Evolutionary conservation across 2,888 invertebrate genomes (phyloP).

Genomic region (Chloromyia formosa): DNA sequence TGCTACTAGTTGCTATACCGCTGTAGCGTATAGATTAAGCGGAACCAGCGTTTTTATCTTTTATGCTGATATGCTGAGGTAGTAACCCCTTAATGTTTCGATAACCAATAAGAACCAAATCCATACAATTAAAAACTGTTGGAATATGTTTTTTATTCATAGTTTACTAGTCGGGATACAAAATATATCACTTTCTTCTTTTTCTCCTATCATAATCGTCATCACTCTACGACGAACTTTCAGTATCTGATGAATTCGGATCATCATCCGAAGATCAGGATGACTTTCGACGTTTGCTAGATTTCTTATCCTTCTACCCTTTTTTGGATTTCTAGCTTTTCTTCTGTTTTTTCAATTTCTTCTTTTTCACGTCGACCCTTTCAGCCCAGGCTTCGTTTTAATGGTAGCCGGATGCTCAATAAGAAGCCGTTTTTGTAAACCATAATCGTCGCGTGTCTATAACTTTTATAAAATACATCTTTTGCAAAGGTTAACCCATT

Average conservation of each 20-base stretch:
- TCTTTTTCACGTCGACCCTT: conserved; percentile 31
- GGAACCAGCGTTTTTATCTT: no score
- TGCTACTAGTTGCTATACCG: no score
- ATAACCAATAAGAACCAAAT: neutral
- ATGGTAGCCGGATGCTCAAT: conserved; percentile 54
- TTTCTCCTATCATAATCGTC: neutral
- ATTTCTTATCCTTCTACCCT: conserved; percentile 29
- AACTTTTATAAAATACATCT: no score
- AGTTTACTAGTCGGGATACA: no score
- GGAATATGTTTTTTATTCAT: neutral
- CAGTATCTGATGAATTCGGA: neutral
- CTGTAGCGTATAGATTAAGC: no score
- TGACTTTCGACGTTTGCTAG: conserved; percentile 32
- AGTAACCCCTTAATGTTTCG: no score
- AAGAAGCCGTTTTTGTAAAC: conserved; percentile 62
- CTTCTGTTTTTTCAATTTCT: conserved; percentile 44
- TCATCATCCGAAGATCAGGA: neutral
- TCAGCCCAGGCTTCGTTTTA: conserved; percentile 17
- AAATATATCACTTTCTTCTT: conserved; percentile 9
- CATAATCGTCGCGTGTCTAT: conserved; percentile 58
- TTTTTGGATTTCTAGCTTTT: conserved; percentile 45
- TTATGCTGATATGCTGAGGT: no score
- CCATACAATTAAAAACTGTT: neutral
- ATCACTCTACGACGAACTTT: conserved; percentile 7
- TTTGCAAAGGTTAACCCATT: no score